Percentiles rank a stretch among this genome's conserved stretches.
phyloP scores from a whole-genome alignment of 2,113 vertebrate genomes.

The Salvator merianae region DNA sequence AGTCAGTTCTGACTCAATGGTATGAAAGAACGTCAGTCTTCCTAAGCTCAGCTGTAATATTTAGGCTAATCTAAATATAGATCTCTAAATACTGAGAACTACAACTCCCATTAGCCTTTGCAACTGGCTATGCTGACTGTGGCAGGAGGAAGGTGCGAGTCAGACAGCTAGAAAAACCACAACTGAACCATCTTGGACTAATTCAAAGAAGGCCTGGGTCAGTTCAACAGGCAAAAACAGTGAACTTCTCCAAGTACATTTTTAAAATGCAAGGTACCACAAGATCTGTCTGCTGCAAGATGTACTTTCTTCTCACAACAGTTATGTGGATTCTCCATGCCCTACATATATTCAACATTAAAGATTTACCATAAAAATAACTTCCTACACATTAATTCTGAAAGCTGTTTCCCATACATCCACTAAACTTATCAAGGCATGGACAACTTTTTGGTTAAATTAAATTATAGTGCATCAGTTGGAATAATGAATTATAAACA shows the following conservation, averaged over 20 bases:
- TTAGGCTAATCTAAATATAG: no score
- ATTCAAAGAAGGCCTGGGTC: no score
- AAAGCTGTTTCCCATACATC: not conserved
- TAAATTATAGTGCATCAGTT: not conserved
- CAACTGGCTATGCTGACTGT: no score
- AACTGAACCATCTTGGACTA: no score
- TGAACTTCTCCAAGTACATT: not conserved
- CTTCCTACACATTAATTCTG: not conserved
- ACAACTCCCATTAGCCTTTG: no score
- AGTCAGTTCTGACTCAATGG: no score
- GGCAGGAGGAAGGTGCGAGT: no score
- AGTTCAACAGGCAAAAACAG: not conserved
- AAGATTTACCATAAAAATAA: not conserved
- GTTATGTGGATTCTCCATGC: not conserved
- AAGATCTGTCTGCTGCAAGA: not conserved
- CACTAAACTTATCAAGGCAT: not conserved
- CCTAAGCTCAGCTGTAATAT: no score
- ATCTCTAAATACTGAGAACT: no score
- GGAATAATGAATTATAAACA: not conserved
- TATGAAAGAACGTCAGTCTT: no score
- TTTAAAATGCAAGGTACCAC: not conserved
- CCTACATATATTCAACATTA: not conserved
- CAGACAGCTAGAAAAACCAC: no score
- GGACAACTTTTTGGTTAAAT: slow-evolving; percentile 24
- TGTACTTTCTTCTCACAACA: not conserved